Conservation (phyloP, 2,113 vertebrate genomes). For the Nestor notabilis region DNA sequence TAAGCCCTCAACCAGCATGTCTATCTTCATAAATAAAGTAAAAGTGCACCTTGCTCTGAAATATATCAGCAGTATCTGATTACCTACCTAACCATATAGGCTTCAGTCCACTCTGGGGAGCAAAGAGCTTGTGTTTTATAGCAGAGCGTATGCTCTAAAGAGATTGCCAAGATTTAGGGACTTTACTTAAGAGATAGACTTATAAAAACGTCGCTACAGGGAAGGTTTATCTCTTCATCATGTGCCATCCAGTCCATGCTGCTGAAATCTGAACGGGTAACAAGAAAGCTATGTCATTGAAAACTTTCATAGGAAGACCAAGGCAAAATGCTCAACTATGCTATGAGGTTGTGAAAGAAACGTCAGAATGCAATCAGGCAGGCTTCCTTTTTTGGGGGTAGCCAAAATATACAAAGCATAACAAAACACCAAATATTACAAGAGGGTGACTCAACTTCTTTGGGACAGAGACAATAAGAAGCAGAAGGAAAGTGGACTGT, state of each 20-base stretch:
- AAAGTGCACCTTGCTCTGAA: constrained; percentile 83
- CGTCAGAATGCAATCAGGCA: constrained; percentile 12
- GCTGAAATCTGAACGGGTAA: constrained; percentile 68
- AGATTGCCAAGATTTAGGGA: constrained; percentile 71
- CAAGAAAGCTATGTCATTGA: constrained; percentile 60
- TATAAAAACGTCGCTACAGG: constrained; percentile 70
- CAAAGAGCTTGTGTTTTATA: constrained; percentile 63
- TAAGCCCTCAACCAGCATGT: constrained; percentile 78
- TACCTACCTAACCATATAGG: constrained; percentile 65
- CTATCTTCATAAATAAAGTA: constrained; percentile 86
- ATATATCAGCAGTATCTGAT: constrained; percentile 77
- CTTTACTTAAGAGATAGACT: constrained; percentile 72
- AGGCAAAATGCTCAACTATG: constrained; percentile 1
- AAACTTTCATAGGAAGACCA: constrained; percentile 16
- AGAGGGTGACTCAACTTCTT: constrained; percentile 34
- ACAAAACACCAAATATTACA: constrained; percentile 35
- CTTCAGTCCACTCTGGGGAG: constrained; percentile 69
- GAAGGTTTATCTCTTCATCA: constrained; percentile 60
- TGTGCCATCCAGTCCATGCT: not conserved
- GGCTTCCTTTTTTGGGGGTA: not conserved
- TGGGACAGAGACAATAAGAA: constrained; percentile 1
- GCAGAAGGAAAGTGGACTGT: constrained; percentile 10
- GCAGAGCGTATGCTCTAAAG: constrained; percentile 37
- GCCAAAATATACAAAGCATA: constrained; percentile 44
- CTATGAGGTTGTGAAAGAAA: constrained; percentile 25